Evolutionary conservation across 2,797 vertebrate genomes (phyloP).

Genomic region (Perodicticus potto): DNA sequence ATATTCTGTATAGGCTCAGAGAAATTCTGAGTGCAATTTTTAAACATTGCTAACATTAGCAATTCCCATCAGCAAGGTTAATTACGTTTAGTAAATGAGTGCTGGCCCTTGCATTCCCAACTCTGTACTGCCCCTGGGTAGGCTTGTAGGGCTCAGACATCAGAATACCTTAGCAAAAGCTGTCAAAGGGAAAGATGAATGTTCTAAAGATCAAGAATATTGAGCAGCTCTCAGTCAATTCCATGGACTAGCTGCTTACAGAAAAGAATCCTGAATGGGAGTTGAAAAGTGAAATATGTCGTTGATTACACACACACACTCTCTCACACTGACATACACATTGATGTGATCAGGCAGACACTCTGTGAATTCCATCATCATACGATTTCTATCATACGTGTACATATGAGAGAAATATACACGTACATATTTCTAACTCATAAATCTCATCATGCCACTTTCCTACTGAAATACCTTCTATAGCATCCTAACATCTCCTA

Average conservation of each 20-base stretch:
- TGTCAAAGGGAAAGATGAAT: conserved; percentile 65
- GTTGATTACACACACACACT: conserved; percentile 43
- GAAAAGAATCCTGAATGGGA: conserved; percentile 43
- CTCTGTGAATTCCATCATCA: conserved; percentile 48
- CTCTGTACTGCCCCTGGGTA: conserved; percentile 65
- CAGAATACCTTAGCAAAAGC: conserved; percentile 61
- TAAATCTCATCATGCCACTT: conserved; percentile 55
- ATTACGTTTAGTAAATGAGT: conserved; percentile 69
- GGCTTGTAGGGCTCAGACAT: conserved; percentile 35
- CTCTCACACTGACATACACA: not conserved
- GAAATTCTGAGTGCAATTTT: conserved; percentile 70
- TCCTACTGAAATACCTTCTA: conserved; percentile 41
- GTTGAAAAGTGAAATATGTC: conserved; percentile 54
- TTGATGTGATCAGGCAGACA: not conserved
- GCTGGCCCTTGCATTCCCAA: conserved; percentile 50
- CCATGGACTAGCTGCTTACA: conserved; percentile 50
- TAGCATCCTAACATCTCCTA: not conserved
- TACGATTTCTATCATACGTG: conserved; percentile 52
- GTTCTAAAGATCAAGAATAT: conserved; percentile 74
- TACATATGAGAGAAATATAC: not conserved
- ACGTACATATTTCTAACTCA: conserved; percentile 60
- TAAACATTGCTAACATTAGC: conserved; percentile 76
- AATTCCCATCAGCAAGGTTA: conserved; percentile 66
- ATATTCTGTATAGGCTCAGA: conserved; percentile 64
- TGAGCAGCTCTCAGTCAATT: conserved; percentile 68